Evolutionary conservation across 1,140 invertebrate species (phyloP), one percentile per base, ranked within the genome.

Genomic region (Aculops lycopersici): DNA sequence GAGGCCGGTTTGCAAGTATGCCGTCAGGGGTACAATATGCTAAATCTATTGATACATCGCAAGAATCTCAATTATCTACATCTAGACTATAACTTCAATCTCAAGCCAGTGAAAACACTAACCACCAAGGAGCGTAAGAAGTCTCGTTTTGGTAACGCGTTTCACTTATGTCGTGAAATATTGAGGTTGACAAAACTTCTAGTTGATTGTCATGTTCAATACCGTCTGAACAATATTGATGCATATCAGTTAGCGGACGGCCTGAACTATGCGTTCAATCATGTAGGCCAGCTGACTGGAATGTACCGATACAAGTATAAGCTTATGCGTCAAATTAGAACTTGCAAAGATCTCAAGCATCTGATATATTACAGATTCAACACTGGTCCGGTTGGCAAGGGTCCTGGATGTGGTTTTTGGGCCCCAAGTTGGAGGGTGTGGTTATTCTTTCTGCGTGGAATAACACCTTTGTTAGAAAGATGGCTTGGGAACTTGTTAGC

Each of bases 301-400:
- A 98, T 98, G 92, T 98, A 98, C 59, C 65, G 92, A 36, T 97
- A 95, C 64, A 97, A 95, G 53, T 98, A 98, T 60, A 98, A 98
- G 57, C 62, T 98, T 14, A 98, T 98, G 90, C 70, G 84, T 53
- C 92, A 98, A 63, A 95, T 98, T 46, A 62, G 92, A 39, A 98
- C 98, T 90, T 97, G 90, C 63, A 98, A 98, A 58, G 92, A 98
- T 62, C 63, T 98, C 45, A 98, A 98, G 53, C 92, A 98, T 67
- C 62, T 98, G 39, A 90, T 97, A 43, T 98, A 98, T 58, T 98
- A 98, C 61, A 68, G 92, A 44, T 98, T 98, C 58, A 98, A 98
- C 55, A 98, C 92, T 31, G 83, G 86, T 39, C 81, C 83, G 4
- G 84, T 94, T 21, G 84, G 86, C 3, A 98, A 98, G 65, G 92